A percentile compares a stretch with the other conserved stretches of the same genome.
Conservation (phyloP, 2,888 invertebrate species). For the Drosophila greeni region DNA sequence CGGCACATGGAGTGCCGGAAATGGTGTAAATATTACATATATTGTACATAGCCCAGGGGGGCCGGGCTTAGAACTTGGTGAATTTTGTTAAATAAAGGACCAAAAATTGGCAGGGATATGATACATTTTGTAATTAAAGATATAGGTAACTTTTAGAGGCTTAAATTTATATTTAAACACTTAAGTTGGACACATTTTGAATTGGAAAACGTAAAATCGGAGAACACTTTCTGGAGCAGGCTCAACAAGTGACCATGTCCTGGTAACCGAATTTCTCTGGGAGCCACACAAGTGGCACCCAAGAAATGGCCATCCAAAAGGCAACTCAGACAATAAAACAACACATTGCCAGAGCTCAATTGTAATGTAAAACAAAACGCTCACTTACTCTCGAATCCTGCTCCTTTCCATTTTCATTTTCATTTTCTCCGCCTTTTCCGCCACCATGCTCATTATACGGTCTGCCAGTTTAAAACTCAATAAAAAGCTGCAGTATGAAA, state of each 20-base stretch:
- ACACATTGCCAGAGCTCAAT: conserved; percentile 48
- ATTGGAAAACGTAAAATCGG: too few relatives aligned
- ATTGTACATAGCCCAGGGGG: neutral
- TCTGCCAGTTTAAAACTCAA: conserved; percentile 63
- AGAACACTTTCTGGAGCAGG: too few relatives aligned
- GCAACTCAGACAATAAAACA: conserved; percentile 14
- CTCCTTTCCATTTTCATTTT: neutral
- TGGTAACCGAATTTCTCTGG: too few relatives aligned
- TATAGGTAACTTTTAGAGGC: too few relatives aligned
- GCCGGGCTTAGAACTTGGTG: neutral
- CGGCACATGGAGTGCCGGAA: conserved; percentile 12
- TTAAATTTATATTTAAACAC: too few relatives aligned
- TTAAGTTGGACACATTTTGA: too few relatives aligned
- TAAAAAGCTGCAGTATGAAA: conserved; percentile 68
- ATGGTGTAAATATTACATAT: conserved; percentile 12
- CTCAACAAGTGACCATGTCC: conserved; percentile 1
- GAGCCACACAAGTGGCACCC: conserved; percentile 13
- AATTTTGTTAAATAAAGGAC: neutral
- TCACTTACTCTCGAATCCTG: conserved; percentile 13
- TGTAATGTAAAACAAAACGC: conserved; percentile 54
- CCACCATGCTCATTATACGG: conserved; percentile 43
- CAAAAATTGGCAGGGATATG: neutral
- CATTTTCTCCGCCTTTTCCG: conserved; percentile 3
- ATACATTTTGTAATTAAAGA: neutral
- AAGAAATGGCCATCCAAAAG: conserved; percentile 20